phyloP scores from a whole-genome alignment of 30 jellyfish, hydroid and myxozoan species.

The Cassiopea andromeda region DNA sequence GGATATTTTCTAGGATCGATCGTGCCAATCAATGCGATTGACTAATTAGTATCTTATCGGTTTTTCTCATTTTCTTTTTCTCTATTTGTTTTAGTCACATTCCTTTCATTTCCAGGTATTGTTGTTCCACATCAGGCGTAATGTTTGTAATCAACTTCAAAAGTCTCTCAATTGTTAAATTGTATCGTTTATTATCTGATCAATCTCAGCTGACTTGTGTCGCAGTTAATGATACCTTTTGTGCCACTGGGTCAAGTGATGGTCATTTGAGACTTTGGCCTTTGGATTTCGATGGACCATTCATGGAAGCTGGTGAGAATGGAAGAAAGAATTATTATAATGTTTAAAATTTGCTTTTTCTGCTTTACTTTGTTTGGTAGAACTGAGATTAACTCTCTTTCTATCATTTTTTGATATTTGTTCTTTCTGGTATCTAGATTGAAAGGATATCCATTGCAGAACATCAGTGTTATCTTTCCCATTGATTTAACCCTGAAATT shows the following conservation, averaged over 20 bases:
- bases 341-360: background rate
- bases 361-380: no score
- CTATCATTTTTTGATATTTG: no score
- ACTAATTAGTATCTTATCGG: no score
- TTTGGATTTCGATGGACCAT: constrained; percentile 74
- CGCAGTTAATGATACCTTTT: constrained; percentile 60
- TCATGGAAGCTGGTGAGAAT: constrained; percentile 88
- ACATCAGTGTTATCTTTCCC: no score
- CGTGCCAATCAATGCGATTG: no score
- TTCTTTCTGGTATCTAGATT: no score
- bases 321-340: no score
- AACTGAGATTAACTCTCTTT: no score
- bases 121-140: constrained; percentile 67
- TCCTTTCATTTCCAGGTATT: constrained; percentile 39
- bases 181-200: constrained; percentile 31
- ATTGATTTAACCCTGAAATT: no score
- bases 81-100: background rate
- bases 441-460: no score
- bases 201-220: constrained; percentile 38
- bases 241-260: constrained; percentile 88
- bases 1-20: no score
- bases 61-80: background rate
- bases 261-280: constrained; percentile 88
- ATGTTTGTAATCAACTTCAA: constrained; percentile 69
- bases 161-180: constrained; percentile 18